Percentiles rank a stretch among this genome's conserved stretches.
phyloP scores from a whole-genome alignment of 2,797 vertebrate genomes.

The Spinus pinus region DNA sequence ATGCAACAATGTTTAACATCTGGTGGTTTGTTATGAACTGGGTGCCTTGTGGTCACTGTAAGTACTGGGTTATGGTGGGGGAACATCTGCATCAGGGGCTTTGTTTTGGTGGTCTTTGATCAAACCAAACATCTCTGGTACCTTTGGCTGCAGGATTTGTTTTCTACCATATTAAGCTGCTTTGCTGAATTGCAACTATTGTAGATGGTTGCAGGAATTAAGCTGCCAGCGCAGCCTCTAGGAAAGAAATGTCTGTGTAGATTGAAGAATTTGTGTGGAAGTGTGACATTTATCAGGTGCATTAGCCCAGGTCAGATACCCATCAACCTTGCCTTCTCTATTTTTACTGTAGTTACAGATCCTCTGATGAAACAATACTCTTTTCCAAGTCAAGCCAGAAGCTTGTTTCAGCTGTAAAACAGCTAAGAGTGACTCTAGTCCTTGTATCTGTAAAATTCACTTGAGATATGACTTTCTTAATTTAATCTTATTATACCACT shows the following conservation, averaged over 20 bases:
- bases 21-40: conserved; percentile 99
- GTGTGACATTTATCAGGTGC: not conserved
- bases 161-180: not conserved
- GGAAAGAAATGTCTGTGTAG: not conserved
- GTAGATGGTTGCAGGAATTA: not conserved
- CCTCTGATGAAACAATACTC: not conserved
- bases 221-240: not conserved
- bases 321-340: not conserved
- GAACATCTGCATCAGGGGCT: not conserved
- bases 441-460: not conserved
- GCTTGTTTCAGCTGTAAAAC: not conserved
- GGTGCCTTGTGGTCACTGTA: conserved; percentile 97
- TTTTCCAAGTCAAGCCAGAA: not conserved
- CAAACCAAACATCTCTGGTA: not conserved
- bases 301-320: not conserved
- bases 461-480: not conserved
- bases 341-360: not conserved
- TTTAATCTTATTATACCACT: not conserved
- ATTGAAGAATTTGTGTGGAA: not conserved
- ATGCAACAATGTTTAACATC: conserved; percentile 93
- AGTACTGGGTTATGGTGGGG: conserved; percentile 70
- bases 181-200: not conserved
- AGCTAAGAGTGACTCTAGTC: not conserved
- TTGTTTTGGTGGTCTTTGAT: not conserved
- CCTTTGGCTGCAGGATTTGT: not conserved